A percentile compares a stretch with the other conserved stretches of the same genome.
Evolutionary conservation across 2,797 vertebrate genomes (phyloP).

Genomic region (Anolis apletophallus): DNA sequence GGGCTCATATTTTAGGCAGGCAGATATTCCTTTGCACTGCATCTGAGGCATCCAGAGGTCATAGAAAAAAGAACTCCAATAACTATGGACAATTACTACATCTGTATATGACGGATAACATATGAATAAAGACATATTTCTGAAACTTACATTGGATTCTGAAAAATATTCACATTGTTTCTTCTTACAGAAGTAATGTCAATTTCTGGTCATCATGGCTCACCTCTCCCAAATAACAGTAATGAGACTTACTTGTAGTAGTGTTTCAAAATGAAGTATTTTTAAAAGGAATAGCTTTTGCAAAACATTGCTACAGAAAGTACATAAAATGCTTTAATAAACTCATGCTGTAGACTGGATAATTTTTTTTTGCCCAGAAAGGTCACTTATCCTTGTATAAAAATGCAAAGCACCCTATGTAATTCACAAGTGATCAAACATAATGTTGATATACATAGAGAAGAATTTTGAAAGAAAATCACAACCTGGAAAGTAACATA

Average conservation of each 20-base stretch:
- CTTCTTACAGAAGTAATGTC: background rate
- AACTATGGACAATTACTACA: background rate
- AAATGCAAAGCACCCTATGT: constrained; percentile 59
- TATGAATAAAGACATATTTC: background rate
- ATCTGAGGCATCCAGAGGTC: background rate
- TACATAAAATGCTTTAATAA: constrained; percentile 8
- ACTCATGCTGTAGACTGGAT: constrained; percentile 20
- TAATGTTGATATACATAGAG: constrained; percentile 58
- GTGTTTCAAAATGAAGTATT: background rate
- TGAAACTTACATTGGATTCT: background rate
- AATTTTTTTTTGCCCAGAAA: constrained; percentile 44
- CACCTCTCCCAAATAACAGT: background rate
- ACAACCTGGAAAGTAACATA: constrained; percentile 48
- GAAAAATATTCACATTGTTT: background rate
- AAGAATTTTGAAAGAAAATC: constrained; percentile 53
- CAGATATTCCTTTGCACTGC: background rate
- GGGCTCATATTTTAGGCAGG: background rate
- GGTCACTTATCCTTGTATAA: constrained; percentile 54
- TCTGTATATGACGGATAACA: background rate
- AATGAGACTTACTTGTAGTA: constrained; percentile 3
- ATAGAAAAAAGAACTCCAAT: background rate
- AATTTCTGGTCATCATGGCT: background rate
- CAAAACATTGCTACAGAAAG: constrained; percentile 10
- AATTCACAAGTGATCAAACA: constrained; percentile 68
- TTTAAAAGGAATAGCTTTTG: background rate